These are phyloP conservation scores for Sisor rabdophorus DNA, from an alignment of 2,113 vertebrate genomes.

Conservation along the genomic window DNA sequence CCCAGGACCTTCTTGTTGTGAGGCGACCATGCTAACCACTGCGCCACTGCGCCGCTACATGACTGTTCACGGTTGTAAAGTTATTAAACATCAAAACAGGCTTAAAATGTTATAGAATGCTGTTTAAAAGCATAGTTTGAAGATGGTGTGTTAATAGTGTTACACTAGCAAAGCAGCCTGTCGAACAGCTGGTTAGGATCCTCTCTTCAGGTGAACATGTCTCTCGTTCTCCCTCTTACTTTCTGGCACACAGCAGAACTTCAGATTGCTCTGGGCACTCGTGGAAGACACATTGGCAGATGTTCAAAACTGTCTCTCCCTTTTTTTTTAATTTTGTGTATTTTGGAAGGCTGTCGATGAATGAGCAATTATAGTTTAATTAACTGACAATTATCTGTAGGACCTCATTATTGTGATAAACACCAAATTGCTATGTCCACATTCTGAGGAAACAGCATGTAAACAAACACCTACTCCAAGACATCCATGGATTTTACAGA, in stretches of 20 bases:
- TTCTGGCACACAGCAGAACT: conserved; percentile 24
- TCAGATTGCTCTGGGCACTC: conserved; percentile 39
- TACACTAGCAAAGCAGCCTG: conserved; percentile 26
- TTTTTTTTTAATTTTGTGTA: conserved; percentile 18
- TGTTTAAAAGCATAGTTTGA: background rate
- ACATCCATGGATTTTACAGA: no score
- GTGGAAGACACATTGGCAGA: conserved; percentile 47
- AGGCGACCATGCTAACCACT: no score
- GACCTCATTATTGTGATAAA: conserved; percentile 44
- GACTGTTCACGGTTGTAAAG: conserved; percentile 7
- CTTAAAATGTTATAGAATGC: background rate
- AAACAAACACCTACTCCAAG: conserved; percentile 12
- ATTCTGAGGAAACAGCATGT: conserved; percentile 1
- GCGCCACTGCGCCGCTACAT: no score
- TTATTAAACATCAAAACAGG: conserved; percentile 11
- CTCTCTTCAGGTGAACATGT: background rate
- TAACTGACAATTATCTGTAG: conserved; percentile 40
- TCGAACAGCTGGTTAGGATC: conserved; percentile 23
- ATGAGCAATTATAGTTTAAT: conserved; percentile 50
- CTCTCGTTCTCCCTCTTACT: conserved; percentile 13
- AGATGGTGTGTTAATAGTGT: conserved; percentile 6
- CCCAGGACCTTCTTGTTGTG: no score
- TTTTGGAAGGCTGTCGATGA: conserved; percentile 45
- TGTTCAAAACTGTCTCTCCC: conserved; percentile 46
- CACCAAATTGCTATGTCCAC: conserved; percentile 31